Evolutionary conservation across 92 coral and sea anemone species (phyloP), one percentile per base, ranked within the genome.

Genomic region (Bergia puertoricense): DNA sequence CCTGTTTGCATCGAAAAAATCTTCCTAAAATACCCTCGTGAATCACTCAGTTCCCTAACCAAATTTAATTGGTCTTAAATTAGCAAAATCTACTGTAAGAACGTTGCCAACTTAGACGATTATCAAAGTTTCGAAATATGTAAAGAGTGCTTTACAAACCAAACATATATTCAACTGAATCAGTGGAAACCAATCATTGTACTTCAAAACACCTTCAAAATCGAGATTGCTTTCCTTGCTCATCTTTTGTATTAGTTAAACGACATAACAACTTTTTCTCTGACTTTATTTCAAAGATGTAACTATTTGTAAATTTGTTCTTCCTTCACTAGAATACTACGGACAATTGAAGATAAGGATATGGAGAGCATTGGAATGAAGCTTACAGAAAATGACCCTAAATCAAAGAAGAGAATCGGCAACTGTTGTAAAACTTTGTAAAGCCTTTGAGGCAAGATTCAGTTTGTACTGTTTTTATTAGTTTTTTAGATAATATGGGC

Each of bases 401-500:
- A 79, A 37, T 22, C 82, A 79, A 79, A 79, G 82, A 79, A 79
- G 82, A 50, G 66, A 30, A 50, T 79, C 30, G 81, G 56, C 65
- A 79, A 50, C 82, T 79, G 82, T 79, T 79, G 82, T 30, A 79
- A 79, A 30, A 51, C 65, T 48, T 18, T 5, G 0, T 16, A 18
- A 3, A 18, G 69, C 69, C 69, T 62, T 62, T 16, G 20, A 22
- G 18, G 69, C 30, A 2, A 62, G 69, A 23, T 62, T 62, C 69
- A 62, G 69, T 3, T 5, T 57, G 67, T 57, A 57, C 20, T 18
- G 11, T 57, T 18, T 57, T 62, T 62, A 54, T 54, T 18, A 54
- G 11, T 54, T 62, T 16, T 20, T 62, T 62, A 22, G 69, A 62
- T 22, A 18, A 16, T 62, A 22, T 62, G 30, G 69, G 30, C 30